Percentiles rank a stretch among this genome's conserved stretches.
Conservation (phyloP, 2,888 invertebrate species). For the Xanthia icteritia region DNA sequence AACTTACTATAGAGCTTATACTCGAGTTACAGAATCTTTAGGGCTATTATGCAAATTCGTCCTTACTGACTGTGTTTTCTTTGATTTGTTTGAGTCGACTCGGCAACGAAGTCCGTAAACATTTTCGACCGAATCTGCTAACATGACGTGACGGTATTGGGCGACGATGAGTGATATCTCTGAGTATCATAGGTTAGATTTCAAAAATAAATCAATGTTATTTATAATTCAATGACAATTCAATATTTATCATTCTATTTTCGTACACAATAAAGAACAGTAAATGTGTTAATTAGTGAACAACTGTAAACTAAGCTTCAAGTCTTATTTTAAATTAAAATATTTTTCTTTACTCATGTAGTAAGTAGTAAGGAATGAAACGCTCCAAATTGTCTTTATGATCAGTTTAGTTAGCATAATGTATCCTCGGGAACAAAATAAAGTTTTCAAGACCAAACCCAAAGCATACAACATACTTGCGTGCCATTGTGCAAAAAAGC, state of each 20-base stretch:
- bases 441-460: conserved; percentile 21
- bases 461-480: neutral
- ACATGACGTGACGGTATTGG: neutral
- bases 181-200: conserved; percentile 19
- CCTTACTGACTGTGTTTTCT: neutral
- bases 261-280: conserved; percentile 11
- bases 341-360: conserved; percentile 20
- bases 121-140: neutral
- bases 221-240: conserved; percentile 20
- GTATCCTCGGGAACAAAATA: conserved; percentile 50
- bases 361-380: conserved; percentile 10
- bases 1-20: neutral
- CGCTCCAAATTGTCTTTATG: neutral
- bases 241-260: neutral
- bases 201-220: conserved; percentile 18
- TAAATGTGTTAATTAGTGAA: conserved; percentile 19
- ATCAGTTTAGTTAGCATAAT: conserved; percentile 13
- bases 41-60: neutral
- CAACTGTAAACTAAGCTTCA: conserved; percentile 24
- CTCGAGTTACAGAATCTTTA: neutral
- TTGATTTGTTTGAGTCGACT: neutral
- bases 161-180: neutral
- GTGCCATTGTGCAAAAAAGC: conserved; percentile 5
- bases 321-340: conserved; percentile 24
- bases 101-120: neutral